Conservation (phyloP, 2,888 invertebrate genomes). For the Callyntrura guangdongensis region DNA sequence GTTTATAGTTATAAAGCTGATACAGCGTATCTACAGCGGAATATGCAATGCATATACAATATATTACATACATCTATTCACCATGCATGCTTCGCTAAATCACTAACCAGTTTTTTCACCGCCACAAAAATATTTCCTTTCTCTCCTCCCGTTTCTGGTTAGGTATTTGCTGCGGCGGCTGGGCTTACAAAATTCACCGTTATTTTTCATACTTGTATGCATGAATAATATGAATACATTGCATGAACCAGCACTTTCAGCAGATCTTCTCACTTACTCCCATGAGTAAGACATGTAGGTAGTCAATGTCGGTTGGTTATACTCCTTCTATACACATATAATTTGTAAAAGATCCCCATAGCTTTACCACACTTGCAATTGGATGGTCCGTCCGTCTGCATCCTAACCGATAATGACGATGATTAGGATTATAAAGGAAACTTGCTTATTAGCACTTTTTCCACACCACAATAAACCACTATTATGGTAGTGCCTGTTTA, state of each 20-base stretch:
- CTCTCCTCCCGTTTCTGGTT: constrained; percentile 11
- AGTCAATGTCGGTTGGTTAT: neutral
- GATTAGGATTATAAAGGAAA: constrained; percentile 38
- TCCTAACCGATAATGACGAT: neutral
- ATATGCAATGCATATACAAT: neutral
- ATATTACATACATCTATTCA: constrained; percentile 13
- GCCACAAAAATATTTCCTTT: constrained; percentile 71
- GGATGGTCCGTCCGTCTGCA: constrained; percentile 5
- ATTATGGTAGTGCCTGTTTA: neutral
- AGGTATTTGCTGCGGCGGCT: neutral
- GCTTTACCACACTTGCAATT: neutral
- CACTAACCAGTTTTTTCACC: constrained; percentile 74
- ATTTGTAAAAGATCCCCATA: neutral
- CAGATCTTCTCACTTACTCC: neutral
- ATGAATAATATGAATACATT: constrained; percentile 46
- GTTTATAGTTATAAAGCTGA: neutral
- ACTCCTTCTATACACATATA: neutral
- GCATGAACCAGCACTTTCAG: constrained; percentile 24
- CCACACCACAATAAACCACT: constrained; percentile 4
- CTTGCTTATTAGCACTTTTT: constrained; percentile 44
- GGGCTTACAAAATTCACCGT: constrained; percentile 61
- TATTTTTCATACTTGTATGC: constrained; percentile 49
- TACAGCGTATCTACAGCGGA: neutral
- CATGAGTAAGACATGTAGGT: neutral
- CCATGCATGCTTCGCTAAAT: constrained; percentile 47